These are phyloP conservation scores for Bubo scandiacus DNA, from an alignment of 2,113 vertebrate species.

Conservation along the genomic window DNA sequence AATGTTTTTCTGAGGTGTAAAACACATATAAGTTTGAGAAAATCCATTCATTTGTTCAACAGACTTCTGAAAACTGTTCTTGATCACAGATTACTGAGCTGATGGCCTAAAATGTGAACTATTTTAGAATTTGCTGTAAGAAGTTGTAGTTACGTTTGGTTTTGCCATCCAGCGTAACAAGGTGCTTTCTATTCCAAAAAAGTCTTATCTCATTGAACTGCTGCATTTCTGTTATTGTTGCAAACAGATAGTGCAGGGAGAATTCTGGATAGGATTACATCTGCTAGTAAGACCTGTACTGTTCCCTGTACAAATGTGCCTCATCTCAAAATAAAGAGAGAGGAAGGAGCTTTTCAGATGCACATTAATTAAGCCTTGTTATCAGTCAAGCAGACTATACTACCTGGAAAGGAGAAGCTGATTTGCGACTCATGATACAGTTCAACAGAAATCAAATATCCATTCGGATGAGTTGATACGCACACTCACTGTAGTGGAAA, in stretches of 20 bases:
- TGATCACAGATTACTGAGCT: conserved; percentile 32
- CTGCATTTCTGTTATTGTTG: conserved; percentile 1
- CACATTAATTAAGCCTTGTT: conserved; percentile 65
- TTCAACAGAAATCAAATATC: conserved; percentile 69
- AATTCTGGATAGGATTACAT: conserved; percentile 15
- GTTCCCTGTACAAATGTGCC: background rate
- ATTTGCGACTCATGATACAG: conserved; percentile 65
- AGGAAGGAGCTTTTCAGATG: conserved; percentile 56
- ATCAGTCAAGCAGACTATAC: conserved; percentile 52
- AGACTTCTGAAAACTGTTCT: conserved; percentile 51
- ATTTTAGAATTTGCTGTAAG: background rate
- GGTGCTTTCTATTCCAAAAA: background rate
- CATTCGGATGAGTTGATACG: conserved; percentile 59
- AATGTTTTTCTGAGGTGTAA: conserved; percentile 19
- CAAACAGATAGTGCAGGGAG: background rate
- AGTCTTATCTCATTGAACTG: background rate
- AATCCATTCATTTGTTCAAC: conserved; percentile 51
- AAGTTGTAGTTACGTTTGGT: background rate
- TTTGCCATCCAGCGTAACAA: background rate
- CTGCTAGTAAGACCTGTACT: background rate
- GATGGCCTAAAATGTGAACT: conserved; percentile 4
- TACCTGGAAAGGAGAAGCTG: conserved; percentile 57
- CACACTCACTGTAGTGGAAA: conserved; percentile 64
- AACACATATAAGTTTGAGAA: conserved; percentile 29
- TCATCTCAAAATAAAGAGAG: conserved; percentile 23